Conservation (phyloP, 2,888 invertebrate genomes). For the Caenorhabditis imperialis region DNA sequence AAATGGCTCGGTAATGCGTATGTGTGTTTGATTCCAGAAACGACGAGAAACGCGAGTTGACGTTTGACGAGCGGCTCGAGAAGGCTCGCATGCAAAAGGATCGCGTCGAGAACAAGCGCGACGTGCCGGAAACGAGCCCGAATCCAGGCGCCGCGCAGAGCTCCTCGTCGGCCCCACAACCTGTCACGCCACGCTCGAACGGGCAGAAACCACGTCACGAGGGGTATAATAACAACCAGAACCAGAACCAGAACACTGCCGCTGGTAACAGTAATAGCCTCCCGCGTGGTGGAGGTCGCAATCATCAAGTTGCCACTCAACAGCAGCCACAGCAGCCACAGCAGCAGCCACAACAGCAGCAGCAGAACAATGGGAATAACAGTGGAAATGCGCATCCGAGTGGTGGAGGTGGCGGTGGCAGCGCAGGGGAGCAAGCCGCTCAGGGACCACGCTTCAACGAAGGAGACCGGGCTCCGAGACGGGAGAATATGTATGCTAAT, state of each 20-base stretch:
- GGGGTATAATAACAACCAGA: constrained; percentile 8
- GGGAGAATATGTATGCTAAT: constrained; percentile 21
- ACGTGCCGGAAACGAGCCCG: neutral
- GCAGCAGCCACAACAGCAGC: no score
- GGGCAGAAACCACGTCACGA: neutral
- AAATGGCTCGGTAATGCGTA: no score
- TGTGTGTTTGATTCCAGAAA: constrained; percentile 9
- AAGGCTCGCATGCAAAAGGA: constrained; percentile 62
- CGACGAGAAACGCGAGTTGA: constrained; percentile 57
- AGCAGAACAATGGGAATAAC: neutral
- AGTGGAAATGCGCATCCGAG: neutral
- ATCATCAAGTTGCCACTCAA: constrained; percentile 5
- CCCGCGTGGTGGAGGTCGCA: neutral
- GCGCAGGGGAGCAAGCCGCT: neutral
- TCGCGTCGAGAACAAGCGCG: constrained; percentile 52
- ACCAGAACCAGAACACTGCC: constrained; percentile 1
- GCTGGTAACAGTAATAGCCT: no score
- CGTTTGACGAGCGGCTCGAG: constrained; percentile 66
- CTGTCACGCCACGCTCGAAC: neutral
- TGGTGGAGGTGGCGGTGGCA: no score
- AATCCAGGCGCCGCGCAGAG: neutral
- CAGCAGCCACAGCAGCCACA: neutral
- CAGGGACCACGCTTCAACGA: no score
- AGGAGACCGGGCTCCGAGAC: constrained; percentile 16
- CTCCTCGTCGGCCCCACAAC: neutral